Evolutionary conservation across 2,888 invertebrate species (phyloP), one percentile per base, ranked within the genome.

Genomic region (Brachyptera risi): DNA sequence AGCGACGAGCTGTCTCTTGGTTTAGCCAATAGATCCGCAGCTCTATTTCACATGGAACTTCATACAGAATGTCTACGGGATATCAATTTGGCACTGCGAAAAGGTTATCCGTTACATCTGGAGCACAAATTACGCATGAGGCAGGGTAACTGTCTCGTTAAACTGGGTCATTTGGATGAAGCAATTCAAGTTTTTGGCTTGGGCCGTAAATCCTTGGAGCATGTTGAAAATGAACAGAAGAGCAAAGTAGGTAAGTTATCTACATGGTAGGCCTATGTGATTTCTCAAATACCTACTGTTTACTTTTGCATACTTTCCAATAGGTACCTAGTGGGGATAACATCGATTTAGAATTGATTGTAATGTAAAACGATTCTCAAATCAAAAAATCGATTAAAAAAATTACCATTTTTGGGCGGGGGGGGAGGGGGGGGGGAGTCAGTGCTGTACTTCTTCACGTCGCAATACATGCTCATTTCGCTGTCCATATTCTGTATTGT

Each of bases 21-120:
- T 0, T 73, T 85, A 58, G 86, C 85, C 0, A 88, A 88, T 68
- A 78, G 88, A 71, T 87, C 88, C 11, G 87, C 87, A 17, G 80
- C 83, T 7, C 76, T 85, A 47, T 78, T 83, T 68, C 78, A 82
- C 66, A 70, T 85, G 71, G 78, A 80, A 60, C 77, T 78, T 68
- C 86, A 78, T 73, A 70, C 83, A 83, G 83, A 84, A 54, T 84
- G 86, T 67, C 68, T 88, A 24, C 73, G 76, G 63, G 88, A 89
- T 72, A 81, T 87, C 27, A 75, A 81, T 21, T 68, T 80, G 56
- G 86, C 86, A 0, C 72, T 87, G 11, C 73, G 79, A 37, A 76
- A 79, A 65, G 80, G 81, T 9, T 89, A 88, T 71, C 87, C 89
- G 0, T 70, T 74, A 38, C 80, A 82, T 60, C 76, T 83, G 56